Conservation (phyloP, 2,113 vertebrate genomes). For the Ceuthmochares aereus region DNA sequence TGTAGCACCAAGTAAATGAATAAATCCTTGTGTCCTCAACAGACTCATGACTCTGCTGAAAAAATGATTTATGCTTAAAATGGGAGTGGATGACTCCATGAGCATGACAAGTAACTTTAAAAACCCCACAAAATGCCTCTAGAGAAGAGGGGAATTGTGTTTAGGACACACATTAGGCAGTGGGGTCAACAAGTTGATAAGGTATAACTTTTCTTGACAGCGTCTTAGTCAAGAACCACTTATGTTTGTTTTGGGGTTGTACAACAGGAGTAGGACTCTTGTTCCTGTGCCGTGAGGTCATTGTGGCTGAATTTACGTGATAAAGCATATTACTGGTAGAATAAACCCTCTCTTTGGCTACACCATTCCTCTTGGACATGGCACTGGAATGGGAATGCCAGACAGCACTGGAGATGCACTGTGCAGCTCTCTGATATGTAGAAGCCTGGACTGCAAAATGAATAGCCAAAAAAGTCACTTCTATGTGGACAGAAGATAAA, state of each 20-base stretch:
- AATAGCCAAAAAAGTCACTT: neutral
- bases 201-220: neutral
- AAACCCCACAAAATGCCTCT: neutral
- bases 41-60: neutral
- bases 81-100: neutral
- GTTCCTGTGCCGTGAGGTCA: rapidly evolving
- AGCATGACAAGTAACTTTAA: neutral
- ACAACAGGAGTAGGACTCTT: neutral
- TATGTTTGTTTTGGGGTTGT: neutral
- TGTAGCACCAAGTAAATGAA: neutral
- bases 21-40: neutral
- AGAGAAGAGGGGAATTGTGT: neutral
- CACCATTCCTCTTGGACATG: rapidly evolving
- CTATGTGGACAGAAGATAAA: neutral
- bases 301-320: neutral
- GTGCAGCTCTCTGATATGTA: neutral
- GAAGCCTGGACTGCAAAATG: neutral
- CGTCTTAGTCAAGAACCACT: neutral
- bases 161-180: rapidly evolving
- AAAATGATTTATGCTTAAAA: neutral
- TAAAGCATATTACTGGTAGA: neutral
- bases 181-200: neutral
- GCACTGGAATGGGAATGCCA: neutral
- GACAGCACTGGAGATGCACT: rapidly evolving
- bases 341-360: neutral